Base-by-base conservation (phyloP, 23 tunicate species). In the Halocynthia roretzi region DNA sequence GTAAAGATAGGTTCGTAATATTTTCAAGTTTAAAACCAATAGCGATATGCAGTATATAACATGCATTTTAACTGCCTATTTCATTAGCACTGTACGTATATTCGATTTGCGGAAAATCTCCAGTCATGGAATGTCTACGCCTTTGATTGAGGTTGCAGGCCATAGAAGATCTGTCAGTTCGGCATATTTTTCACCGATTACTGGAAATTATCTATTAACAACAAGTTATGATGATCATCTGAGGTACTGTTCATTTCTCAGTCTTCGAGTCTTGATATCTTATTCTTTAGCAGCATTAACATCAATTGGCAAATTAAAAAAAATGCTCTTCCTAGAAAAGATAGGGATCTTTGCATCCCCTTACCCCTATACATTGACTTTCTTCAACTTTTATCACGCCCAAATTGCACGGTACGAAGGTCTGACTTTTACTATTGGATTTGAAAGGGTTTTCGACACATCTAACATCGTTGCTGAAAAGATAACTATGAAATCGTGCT, bases 161-260 rank as follows among this genome's bases (percentile, higher is more conserved):
- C 89, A 84, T 55, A 21, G 31, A 8, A 83, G 71, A 67, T 21
- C 96, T 0, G 85, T 84, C 76, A 78, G 81, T 67, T 80, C 89
- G 40, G 96, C 89, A 44, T 80, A 77, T 65, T 90, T 90, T 67
- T 90, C 96, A 57, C 96, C 96, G 0, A 9, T 84, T 0, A 80
- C 86, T 76, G 96, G 96, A 7, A 76, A 83, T 77, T 48, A 76
- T 21, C 61, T 90, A 5, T 76, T 90, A 8, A 90, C 89, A 10
- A 80, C 89, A 53, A 71, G 83, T 22, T 70, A 67, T 9, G 96
- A 90, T 68, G 80, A 90, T 62, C 68, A 53, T 58, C 22, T 90
- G 0, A 77, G 86, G 93, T 87, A 68, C 20, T 5, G 44, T 31
- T 31, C 4, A 31, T 50, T 15, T 51, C 22, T 21, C 2, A 22